Evolutionary conservation across 2,113 vertebrate genomes (phyloP).

Genomic region (Hemicordylus capensis): DNA sequence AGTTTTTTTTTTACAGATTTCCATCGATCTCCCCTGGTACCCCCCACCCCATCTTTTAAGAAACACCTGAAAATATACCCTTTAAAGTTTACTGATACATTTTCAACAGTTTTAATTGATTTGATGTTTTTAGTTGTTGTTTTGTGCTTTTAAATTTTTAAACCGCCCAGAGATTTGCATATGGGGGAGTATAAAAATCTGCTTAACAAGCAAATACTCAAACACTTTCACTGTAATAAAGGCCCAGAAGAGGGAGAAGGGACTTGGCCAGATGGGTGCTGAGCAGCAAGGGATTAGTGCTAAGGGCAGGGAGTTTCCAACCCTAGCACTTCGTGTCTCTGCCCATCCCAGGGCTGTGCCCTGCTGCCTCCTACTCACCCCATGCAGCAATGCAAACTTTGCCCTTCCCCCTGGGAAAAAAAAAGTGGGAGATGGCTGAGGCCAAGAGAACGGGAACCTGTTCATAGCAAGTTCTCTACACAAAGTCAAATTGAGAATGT

Average conservation of each 20-base stretch:
- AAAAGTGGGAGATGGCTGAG: background rate
- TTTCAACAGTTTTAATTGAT: no score
- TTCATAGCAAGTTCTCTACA: background rate
- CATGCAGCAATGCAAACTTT: background rate
- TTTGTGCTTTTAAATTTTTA: no score
- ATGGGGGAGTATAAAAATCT: no score
- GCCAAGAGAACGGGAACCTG: background rate
- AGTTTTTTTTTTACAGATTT: background rate
- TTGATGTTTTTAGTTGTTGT: no score
- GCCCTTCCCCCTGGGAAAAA: background rate
- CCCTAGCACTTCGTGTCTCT: background rate
- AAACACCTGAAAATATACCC: no score
- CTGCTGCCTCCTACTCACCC: background rate
- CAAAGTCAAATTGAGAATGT: background rate
- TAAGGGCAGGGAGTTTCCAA: constrained; percentile 5
- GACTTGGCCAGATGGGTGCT: background rate
- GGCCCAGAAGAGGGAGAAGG: background rate
- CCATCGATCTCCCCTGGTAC: no score
- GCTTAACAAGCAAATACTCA: no score
- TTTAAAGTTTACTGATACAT: no score
- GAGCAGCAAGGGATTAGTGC: background rate
- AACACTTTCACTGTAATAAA: background rate
- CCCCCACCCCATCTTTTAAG: background rate
- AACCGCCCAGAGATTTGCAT: no score
- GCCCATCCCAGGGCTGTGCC: constrained; percentile 16